A percentile compares a stretch with the other conserved stretches of the same genome.
phyloP scores from a whole-genome alignment of 2,113 vertebrate species.

The Arenaria interpres region DNA sequence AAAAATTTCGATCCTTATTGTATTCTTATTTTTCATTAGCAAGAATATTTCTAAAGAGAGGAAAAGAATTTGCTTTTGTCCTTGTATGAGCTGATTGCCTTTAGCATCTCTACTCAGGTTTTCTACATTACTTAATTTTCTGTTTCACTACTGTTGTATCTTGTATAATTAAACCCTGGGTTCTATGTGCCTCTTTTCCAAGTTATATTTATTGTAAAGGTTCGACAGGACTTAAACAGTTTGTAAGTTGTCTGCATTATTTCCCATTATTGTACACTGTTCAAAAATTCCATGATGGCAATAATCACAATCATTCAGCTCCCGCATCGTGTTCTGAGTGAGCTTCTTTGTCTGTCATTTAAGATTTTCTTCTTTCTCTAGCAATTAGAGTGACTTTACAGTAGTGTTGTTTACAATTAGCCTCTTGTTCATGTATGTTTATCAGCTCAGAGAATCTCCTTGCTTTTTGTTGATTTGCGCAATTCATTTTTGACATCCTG shows the following conservation, averaged over 20 bases:
- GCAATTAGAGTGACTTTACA: slow-evolving; percentile 44
- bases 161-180: slow-evolving; percentile 12
- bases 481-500: not conserved
- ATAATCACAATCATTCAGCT: not conserved
- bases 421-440: not conserved
- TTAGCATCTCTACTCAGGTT: not conserved
- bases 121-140: slow-evolving; percentile 32
- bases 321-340: not conserved
- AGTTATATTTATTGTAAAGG: not conserved
- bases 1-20: not conserved
- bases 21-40: not conserved
- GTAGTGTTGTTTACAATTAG: slow-evolving; percentile 38
- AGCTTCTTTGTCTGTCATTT: slow-evolving; percentile 15
- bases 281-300: slow-evolving; percentile 40
- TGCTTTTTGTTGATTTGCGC: not conserved
- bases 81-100: not conserved
- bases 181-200: slow-evolving; percentile 1
- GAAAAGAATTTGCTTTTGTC: not conserved
- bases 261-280: not conserved
- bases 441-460: not conserved
- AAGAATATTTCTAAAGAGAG: not conserved
- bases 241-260: not conserved
- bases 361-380: slow-evolving; percentile 22
- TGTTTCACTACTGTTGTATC: not conserved
- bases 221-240: slow-evolving; percentile 4